Evolutionary conservation across 2,113 vertebrate genomes (phyloP), one percentile per base, ranked within the genome.

Genomic region (Takifugu flavidus): DNA sequence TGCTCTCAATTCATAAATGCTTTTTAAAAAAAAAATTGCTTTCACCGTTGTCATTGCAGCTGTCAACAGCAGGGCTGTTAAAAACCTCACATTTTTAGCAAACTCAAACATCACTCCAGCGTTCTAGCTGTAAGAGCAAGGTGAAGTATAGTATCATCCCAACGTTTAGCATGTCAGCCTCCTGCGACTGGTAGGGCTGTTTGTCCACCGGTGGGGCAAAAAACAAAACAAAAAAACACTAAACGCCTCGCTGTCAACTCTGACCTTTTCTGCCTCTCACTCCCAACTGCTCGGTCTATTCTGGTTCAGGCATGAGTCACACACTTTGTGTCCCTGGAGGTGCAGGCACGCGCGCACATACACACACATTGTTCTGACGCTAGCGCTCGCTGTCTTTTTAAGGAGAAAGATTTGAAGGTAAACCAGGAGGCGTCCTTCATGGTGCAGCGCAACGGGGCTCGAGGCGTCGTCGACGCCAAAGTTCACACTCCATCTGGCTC

Each of bases 371-470:
- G 53, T 49, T 59, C 45, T 59, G 27, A 74, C 53, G 39, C 29
- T 29, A 31, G 61, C 58, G 25, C 31, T 43, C 11, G 50, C 42
- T 58, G 20, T 77, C 68, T 42, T 46, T 77, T 83, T 0, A 77
- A 98, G 96, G 96, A 98, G 79, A 96, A 94, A 0, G 96, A 95
- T 52, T 79, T 96, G 72, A 94, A 92, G 56, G 93, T 98, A 79
- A 95, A 94, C 85, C 95, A 98, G 75, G 95, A 96, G 0, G 96
- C 95, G 0, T 94, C 94, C 5, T 97, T 98, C 6, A 95, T 95
- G 0, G 95, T 98, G 66, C 95, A 98, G 88, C 90, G 96, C 49
- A 96, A 95, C 0, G 96, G 96, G 0, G 93, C 94, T 0, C 89
- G 93, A 0, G 96, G 96, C 0, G 92, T 93, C 63, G 94, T 98